Conservation (phyloP, 2,888 invertebrate species). For the Syritta pipiens region DNA sequence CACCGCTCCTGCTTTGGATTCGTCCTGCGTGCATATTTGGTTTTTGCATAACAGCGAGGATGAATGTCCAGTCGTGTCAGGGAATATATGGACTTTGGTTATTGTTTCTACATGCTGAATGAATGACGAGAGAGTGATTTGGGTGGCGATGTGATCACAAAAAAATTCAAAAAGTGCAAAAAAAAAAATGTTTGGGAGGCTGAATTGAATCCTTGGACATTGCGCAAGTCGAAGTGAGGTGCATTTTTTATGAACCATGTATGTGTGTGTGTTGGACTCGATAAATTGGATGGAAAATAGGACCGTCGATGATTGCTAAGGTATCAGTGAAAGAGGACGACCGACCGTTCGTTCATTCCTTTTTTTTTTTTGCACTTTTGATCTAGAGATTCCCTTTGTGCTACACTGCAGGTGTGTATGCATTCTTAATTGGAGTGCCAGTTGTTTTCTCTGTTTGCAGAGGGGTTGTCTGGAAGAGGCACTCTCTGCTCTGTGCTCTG, state of each 20-base stretch:
- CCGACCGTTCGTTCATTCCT: no score
- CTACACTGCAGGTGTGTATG: no score
- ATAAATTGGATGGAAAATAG: conserved; percentile 36
- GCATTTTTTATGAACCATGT: conserved; percentile 26
- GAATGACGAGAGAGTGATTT: not conserved
- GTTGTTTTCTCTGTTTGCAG: no score
- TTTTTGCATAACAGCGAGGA: conserved; percentile 63
- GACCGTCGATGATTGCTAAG: conserved; percentile 12
- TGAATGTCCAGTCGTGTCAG: conserved; percentile 50
- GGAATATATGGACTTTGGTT: conserved; percentile 45
- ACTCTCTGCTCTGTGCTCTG: no score
- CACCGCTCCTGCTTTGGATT: conserved; percentile 17
- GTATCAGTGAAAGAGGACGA: not conserved
- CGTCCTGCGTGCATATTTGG: conserved; percentile 9
- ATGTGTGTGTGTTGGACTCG: not conserved
- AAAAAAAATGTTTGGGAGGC: not conserved
- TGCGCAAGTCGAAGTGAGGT: conserved; percentile 27
- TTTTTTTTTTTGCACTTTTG: not conserved
- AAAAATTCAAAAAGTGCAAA: no score
- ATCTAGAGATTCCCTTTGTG: not conserved
- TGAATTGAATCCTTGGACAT: not conserved
- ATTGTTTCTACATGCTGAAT: conserved; percentile 44
- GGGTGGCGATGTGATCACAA: not conserved
- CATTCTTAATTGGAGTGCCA: no score
- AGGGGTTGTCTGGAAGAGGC: no score